phyloP scores from a whole-genome alignment of 1,140 invertebrate species.

The Sarcophaga bullata region DNA sequence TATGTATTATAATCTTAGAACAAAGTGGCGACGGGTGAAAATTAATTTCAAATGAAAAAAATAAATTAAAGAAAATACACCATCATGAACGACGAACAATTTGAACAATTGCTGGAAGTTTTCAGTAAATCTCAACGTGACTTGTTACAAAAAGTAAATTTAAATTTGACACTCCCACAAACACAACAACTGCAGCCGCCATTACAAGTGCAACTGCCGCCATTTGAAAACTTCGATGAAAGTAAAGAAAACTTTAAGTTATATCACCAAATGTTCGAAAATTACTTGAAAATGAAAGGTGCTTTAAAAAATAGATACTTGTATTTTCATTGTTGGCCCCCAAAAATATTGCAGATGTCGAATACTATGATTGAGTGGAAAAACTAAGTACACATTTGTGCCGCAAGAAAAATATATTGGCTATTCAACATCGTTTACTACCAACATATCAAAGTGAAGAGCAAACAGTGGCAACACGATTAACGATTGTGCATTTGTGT shows the following conservation, averaged over 20 bases:
- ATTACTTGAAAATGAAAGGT: too few relatives aligned
- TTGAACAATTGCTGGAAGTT: slow-evolving; percentile 10
- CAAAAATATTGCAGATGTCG: neutral
- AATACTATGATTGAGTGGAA: neutral
- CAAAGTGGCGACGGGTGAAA: too few relatives aligned
- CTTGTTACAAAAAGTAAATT: slow-evolving; percentile 9
- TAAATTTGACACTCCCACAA: neutral
- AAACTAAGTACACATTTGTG: slow-evolving; percentile 23
- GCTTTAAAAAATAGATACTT: too few relatives aligned
- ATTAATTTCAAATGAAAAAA: too few relatives aligned
- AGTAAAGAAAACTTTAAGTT: slow-evolving; percentile 31
- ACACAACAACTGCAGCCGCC: slow-evolving; percentile 20
- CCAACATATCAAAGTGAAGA: slow-evolving; percentile 5
- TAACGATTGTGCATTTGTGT: slow-evolving; percentile 17
- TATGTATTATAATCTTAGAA: too few relatives aligned
- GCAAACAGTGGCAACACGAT: neutral
- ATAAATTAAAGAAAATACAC: too few relatives aligned
- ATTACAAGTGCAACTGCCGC: slow-evolving; percentile 29
- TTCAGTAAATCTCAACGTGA: slow-evolving; percentile 25
- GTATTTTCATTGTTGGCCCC: slow-evolving; percentile 6
- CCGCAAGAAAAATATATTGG: slow-evolving; percentile 11
- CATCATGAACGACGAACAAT: too few relatives aligned
- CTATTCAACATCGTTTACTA: slow-evolving; percentile 28
- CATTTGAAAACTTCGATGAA: slow-evolving; percentile 27
- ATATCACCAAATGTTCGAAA: slow-evolving; percentile 21